Evolutionary conservation across 2,797 vertebrate species (phyloP), one percentile per base, ranked within the genome.

Genomic region (Tamandua tetradactyla): DNA sequence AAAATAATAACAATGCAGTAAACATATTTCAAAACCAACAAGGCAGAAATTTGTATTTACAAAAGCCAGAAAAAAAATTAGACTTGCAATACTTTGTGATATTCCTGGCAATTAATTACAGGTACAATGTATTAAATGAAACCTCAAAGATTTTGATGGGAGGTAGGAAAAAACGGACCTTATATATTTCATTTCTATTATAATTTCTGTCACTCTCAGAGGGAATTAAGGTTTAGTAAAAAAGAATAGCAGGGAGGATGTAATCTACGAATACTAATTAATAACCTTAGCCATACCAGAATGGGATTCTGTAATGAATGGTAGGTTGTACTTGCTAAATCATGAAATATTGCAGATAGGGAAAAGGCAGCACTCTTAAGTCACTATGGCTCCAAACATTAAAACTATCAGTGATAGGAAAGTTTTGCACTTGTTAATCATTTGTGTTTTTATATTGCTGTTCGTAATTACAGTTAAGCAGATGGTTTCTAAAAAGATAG

Each of bases 391-490:
- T 88, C 0, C 32, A 89, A 96, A 59, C 61, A 71, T 93, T 96
- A 92, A 83, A 96, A 82, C 75, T 62, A 62, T 87, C 95, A 66
- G 76, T 86, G 91, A 86, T 72, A 85, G 88, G 52, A 81, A 82
- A 94, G 49, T 93, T 96, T 57, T 88, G 90, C 86, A 87, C 79
- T 84, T 89, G 80, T 96, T 96, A 95, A 97, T 96, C 96, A 95
- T 91, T 92, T 95, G 81, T 93, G 96, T 89, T 96, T 97, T 90
- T 93, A 95, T 75, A 94, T 83, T 0, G 32, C 89, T 68, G 59
- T 94, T 97, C 96, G 69, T 93, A 95, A 95, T 97, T 95, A 89
- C 37, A 96, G 95, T 87, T 96, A 97, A 97, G 91, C 96, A 97
- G 97, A 97, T 88, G 96, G 96, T 96, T 97, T 94, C 74, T 94